Conservation (phyloP, 1,140 invertebrate genomes). For the Aplysia californica region DNA sequence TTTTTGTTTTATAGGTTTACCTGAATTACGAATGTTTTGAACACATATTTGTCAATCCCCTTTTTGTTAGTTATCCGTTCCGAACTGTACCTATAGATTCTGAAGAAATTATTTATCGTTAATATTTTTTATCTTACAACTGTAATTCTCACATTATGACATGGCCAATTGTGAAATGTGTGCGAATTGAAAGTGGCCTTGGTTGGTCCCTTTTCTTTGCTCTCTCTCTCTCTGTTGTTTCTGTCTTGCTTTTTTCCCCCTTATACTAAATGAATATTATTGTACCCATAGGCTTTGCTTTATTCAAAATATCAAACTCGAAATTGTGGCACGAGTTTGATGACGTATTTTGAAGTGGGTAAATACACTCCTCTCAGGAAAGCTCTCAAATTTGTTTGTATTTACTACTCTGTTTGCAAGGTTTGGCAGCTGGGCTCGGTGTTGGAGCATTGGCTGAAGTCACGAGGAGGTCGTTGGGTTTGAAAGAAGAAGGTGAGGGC, state of each 20-base stretch:
- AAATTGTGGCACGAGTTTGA: neutral
- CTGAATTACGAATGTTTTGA: too few species aligned
- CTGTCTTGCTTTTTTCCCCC: too few species aligned
- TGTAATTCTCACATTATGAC: too few species aligned
- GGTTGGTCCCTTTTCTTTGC: too few species aligned
- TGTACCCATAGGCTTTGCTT: neutral
- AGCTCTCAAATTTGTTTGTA: neutral
- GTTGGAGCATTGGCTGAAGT: conserved; percentile 93
- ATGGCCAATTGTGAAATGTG: too few species aligned
- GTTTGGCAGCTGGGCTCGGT: conserved; percentile 89
- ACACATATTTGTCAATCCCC: too few species aligned
- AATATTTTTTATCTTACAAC: too few species aligned
- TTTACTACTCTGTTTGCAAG: conserved; percentile 33
- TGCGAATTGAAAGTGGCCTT: too few species aligned
- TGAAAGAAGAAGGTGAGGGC: conserved; percentile 48
- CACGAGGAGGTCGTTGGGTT: conserved; percentile 83
- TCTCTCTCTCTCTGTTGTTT: neutral
- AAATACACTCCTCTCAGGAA: neutral
- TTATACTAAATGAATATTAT: neutral
- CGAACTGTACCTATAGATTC: too few species aligned
- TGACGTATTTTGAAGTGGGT: neutral
- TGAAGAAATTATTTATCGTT: too few species aligned
- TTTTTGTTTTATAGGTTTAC: too few species aligned
- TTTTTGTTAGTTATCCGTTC: too few species aligned
- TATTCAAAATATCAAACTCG: neutral